Base-by-base conservation (phyloP, 2,888 invertebrate species). In the Rhodophaea formosa region DNA sequence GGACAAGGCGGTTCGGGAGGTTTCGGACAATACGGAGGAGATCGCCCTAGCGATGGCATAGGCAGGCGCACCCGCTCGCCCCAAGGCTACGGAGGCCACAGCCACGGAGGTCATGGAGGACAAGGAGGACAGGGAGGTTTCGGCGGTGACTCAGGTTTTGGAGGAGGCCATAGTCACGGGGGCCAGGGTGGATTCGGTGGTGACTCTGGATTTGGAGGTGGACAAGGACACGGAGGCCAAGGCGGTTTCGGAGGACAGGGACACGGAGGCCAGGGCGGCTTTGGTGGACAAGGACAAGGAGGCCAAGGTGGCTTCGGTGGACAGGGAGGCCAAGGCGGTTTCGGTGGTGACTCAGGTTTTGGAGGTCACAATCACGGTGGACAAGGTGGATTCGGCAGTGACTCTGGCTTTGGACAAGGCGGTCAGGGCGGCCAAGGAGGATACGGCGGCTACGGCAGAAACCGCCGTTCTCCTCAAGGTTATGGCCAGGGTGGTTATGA, bases 261-360 rank as follows among this genome's bases (percentile, higher is more conserved):
- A 6, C 12, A 16, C 15, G 16, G 32, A 8, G 32, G 45, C 42
- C 42, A 43, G 3, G 30, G 52, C 6, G 30, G 39, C 12, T 39
- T 17, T 10, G 16, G 32, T 10, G 45, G 45, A 53, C 42, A 43
- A 23, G 23, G 23, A 23, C 23, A 23, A 3, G 23, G 23, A 23
- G 59, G 58, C 56, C 53, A 52, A 10, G 30, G 52, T 10, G 30
- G 39, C 12, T 39, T 17, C 15, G 16, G 32, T 10, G 45, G 45
- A 53, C 42, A 43, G 53, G 8, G 49, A 45, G 71, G 70, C 16
- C 46, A 56, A n/a, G 53, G 57, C 17, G 69, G 69, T n/a, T 66
- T 61, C 15, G 56, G 57, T 17, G 62, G 62, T 14, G 65, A 61
- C 44, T 59, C 66, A 56, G 69, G 44, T 0, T 66, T 59, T 7